Conservation (phyloP, 2,888 invertebrate genomes). For the Arrhopalites spinosus region DNA sequence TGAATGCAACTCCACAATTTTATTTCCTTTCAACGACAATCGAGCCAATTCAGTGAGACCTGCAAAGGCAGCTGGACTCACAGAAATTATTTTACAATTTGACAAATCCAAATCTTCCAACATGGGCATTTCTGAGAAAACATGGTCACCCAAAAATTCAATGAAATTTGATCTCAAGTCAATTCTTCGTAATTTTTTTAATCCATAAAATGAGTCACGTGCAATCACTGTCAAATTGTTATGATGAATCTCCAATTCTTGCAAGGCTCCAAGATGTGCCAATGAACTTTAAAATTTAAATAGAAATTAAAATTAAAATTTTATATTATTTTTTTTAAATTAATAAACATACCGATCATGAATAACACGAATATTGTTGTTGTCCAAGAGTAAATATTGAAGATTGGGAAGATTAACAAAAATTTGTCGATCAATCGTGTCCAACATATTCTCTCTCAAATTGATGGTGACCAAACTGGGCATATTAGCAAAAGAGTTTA, state of each 20-base stretch:
- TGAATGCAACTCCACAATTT: slow-evolving; percentile 71
- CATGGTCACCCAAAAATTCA: slow-evolving; percentile 76
- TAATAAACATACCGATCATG: slow-evolving; percentile 48
- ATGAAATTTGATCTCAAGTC: slow-evolving; percentile 76
- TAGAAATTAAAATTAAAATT: too few species aligned
- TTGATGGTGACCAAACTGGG: slow-evolving; percentile 71
- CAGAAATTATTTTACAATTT: slow-evolving; percentile 65
- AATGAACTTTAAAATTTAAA: slow-evolving; percentile 49
- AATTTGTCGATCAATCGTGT: slow-evolving; percentile 72
- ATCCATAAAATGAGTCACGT: slow-evolving; percentile 76
- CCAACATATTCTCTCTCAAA: slow-evolving; percentile 76
- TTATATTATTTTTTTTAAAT: too few species aligned
- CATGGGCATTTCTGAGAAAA: slow-evolving; percentile 78
- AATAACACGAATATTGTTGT: slow-evolving; percentile 56
- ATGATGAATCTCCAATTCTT: slow-evolving; percentile 61
- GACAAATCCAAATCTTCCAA: slow-evolving; percentile 72
- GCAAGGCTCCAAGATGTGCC: slow-evolving; percentile 53
- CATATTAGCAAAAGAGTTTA: slow-evolving; percentile 74
- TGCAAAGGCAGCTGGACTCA: slow-evolving; percentile 77
- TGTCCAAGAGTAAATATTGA: slow-evolving; percentile 59
- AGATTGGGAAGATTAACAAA: slow-evolving; percentile 73
- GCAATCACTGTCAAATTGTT: slow-evolving; percentile 73
- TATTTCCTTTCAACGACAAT: slow-evolving; percentile 76
- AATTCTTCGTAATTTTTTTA: slow-evolving; percentile 73
- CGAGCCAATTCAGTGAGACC: slow-evolving; percentile 74